These are phyloP conservation scores for Helicoverpa armigera DNA, from an alignment of 1,140 invertebrate species.

Conservation along the genomic window DNA sequence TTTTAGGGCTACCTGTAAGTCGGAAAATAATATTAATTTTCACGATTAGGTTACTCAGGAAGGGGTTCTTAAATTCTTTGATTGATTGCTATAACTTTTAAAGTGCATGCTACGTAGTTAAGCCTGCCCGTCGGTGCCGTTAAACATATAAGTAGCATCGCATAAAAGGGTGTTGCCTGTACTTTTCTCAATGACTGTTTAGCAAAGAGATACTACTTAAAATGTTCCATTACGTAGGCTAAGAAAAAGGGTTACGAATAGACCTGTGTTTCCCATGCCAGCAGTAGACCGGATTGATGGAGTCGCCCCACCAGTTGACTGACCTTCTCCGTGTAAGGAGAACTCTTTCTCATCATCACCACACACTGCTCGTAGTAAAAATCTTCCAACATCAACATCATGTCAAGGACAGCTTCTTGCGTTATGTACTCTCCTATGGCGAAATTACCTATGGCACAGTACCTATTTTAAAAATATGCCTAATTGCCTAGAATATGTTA, in stretches of 20 bases:
- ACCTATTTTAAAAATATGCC: not conserved
- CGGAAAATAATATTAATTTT: not conserved
- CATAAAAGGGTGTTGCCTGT: no score
- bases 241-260: not conserved
- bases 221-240: not conserved
- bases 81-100: no score
- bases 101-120: no score
- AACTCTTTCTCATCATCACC: slow-evolving; percentile 87
- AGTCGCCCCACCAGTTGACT: slow-evolving; percentile 78
- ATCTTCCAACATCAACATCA: slow-evolving; percentile 86
- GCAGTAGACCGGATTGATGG: slow-evolving; percentile 79
- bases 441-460: slow-evolving; percentile 79
- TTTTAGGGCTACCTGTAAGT: slow-evolving; percentile 77
- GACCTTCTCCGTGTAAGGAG: slow-evolving; percentile 79
- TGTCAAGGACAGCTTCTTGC: slow-evolving; percentile 82
- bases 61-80: no score
- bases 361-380: slow-evolving; percentile 88
- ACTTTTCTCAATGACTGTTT: no score
- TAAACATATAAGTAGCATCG: no score
- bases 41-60: no score
- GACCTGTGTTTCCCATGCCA: slow-evolving; percentile 85
- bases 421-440: slow-evolving; percentile 87
- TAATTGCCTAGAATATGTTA: not conserved
- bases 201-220: not conserved
- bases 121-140: no score